These are phyloP conservation scores for Ichneumon xanthorius DNA, from an alignment of 2,888 invertebrate species.

Conservation along the genomic window DNA sequence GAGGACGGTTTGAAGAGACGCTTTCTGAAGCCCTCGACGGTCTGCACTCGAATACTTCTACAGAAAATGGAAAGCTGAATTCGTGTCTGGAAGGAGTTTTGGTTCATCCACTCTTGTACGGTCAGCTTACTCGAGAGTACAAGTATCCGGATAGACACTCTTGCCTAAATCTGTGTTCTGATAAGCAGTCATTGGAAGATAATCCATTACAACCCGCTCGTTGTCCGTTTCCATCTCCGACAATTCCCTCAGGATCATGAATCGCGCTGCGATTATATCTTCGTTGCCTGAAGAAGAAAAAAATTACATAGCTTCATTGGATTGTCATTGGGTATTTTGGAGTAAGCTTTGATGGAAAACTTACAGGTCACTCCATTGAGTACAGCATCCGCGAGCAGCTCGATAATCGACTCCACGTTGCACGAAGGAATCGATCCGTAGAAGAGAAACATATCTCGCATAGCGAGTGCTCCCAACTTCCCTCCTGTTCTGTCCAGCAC, in stretches of 20 bases:
- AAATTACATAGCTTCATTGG: background rate
- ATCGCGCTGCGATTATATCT: constrained; percentile 80
- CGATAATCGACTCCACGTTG: constrained; percentile 70
- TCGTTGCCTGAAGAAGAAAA: constrained; percentile 68
- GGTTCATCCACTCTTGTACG: background rate
- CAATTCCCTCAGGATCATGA: constrained; percentile 82
- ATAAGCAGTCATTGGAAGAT: constrained; percentile 85
- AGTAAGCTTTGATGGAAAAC: constrained; percentile 33
- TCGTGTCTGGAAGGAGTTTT: background rate
- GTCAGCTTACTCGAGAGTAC: constrained; percentile 69
- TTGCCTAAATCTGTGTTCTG: constrained; percentile 85
- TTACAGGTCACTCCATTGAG: constrained; percentile 74
- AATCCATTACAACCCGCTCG: constrained; percentile 84
- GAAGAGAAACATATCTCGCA: constrained; percentile 76
- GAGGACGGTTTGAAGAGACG: constrained; percentile 70
- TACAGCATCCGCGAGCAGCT: constrained; percentile 74
- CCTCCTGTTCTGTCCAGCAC: constrained; percentile 73
- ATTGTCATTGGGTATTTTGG: background rate
- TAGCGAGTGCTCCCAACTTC: constrained; percentile 71
- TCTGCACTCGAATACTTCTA: constrained; percentile 70
- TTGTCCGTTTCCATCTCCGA: constrained; percentile 83
- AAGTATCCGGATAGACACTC: constrained; percentile 78
- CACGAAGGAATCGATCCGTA: constrained; percentile 73
- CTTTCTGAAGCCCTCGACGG: constrained; percentile 69
- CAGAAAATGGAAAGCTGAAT: background rate